Percentiles rank a stretch among this genome's conserved stretches.
These are phyloP conservation scores for Heptranchias perlo DNA, from an alignment of 2,113 vertebrate genomes.

Conservation along the genomic window DNA sequence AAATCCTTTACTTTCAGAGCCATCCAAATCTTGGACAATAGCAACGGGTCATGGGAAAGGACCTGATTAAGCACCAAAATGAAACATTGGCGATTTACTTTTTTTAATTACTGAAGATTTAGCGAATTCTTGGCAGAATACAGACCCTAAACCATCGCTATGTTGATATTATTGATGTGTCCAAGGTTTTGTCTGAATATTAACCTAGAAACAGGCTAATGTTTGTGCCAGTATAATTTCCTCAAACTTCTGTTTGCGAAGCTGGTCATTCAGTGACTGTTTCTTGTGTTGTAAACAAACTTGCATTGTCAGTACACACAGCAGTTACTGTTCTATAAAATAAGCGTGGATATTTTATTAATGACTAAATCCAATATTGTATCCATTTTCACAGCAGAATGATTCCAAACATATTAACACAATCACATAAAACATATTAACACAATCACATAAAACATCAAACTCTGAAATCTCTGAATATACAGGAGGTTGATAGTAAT, in stretches of 20 bases:
- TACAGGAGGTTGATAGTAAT: neutral
- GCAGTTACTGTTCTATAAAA: neutral
- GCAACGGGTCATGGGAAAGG: constrained; percentile 36
- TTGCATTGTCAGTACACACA: neutral
- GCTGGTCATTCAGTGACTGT: neutral
- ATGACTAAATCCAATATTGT: neutral
- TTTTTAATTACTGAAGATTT: constrained; percentile 38
- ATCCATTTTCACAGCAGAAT: neutral
- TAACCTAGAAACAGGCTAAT: neutral
- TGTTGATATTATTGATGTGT: neutral
- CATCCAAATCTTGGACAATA: neutral
- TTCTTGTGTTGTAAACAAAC: neutral
- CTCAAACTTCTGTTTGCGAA: neutral
- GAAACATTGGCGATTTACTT: neutral
- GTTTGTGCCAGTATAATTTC: neutral
- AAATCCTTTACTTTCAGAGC: neutral
- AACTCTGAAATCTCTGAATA: neutral
- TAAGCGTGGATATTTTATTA: neutral
- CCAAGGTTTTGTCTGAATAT: neutral
- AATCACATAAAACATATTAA: neutral
- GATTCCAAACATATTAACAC: neutral
- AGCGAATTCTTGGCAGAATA: constrained; percentile 39
- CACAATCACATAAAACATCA: neutral
- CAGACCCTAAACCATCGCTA: neutral
- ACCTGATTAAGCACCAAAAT: neutral